phyloP scores from a whole-genome alignment of 2,888 invertebrate species.

The Euphydryas editha region DNA sequence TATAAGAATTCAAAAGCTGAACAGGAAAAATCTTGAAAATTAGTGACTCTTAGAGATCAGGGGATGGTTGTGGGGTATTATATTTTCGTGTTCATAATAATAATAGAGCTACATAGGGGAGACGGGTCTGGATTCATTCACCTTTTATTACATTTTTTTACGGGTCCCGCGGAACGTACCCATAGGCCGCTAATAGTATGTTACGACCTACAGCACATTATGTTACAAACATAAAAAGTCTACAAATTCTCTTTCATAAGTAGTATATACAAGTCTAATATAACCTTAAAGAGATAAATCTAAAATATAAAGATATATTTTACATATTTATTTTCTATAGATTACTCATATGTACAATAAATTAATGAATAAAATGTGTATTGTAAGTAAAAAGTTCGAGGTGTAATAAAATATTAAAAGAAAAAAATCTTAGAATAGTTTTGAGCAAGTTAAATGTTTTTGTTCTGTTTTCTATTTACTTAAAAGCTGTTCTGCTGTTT shows the following conservation, averaged over 20 bases:
- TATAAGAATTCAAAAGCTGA: conserved; percentile 33
- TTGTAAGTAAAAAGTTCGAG: no score
- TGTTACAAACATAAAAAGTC: conserved; percentile 36
- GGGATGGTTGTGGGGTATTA: conserved; percentile 51
- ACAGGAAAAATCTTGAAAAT: conserved; percentile 47
- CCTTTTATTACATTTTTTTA: conserved; percentile 82
- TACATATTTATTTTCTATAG: not conserved
- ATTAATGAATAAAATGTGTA: no score
- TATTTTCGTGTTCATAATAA: conserved; percentile 79
- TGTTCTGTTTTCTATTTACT: not conserved
- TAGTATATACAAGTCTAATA: conserved; percentile 20
- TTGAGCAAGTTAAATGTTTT: not conserved
- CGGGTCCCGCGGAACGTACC: conserved; percentile 60
- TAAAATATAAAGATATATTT: not conserved
- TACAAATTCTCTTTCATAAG: conserved; percentile 32
- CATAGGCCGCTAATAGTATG: conserved; percentile 46
- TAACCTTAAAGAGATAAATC: conserved; percentile 1
- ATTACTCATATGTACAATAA: no score
- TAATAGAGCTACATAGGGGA: conserved; percentile 69
- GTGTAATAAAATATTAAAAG: no score
- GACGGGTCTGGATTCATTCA: conserved; percentile 73
- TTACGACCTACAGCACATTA: conserved; percentile 42
- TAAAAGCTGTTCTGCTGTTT: not conserved
- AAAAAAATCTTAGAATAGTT: not conserved
- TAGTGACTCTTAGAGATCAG: conserved; percentile 49